A percentile compares a stretch with the other conserved stretches of the same genome.
These are phyloP conservation scores for Drosophila pseudoananassae DNA, from an alignment of 1,140 invertebrate genomes.

Conservation along the genomic window DNA sequence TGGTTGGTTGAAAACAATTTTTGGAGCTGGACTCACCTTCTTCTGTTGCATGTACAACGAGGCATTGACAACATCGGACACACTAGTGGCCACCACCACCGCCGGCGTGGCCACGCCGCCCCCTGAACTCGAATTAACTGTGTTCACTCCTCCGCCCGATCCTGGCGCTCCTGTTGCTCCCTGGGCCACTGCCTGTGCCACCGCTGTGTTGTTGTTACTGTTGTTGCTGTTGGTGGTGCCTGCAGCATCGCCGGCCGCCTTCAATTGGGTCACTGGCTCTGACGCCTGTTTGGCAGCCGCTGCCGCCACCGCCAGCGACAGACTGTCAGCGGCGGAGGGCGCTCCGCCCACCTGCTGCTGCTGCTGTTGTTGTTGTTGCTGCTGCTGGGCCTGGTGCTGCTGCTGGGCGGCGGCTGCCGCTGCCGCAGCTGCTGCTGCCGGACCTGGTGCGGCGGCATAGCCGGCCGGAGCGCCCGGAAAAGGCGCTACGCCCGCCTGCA, in stretches of 20 bases:
- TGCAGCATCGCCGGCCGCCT: conserved; percentile 76
- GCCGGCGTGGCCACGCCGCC: conserved; percentile 49
- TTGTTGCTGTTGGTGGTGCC: conserved; percentile 33
- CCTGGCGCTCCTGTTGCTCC: conserved; percentile 27
- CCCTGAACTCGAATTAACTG: conserved; percentile 28
- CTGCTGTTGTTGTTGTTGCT: conserved; percentile 84
- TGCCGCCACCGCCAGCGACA: conserved; percentile 87
- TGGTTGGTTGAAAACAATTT: conserved; percentile 12
- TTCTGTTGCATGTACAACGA: conserved; percentile 82
- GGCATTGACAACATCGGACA: conserved; percentile 80
- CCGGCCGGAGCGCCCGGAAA: conserved; percentile 91
- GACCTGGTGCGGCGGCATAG: conserved; percentile 88
- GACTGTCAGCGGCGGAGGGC: conserved; percentile 84
- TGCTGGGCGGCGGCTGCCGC: conserved; percentile 87
- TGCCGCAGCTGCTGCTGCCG: conserved; percentile 87
- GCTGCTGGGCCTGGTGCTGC: conserved; percentile 71
- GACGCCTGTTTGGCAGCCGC: conserved; percentile 84
- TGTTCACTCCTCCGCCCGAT: conserved; percentile 31
- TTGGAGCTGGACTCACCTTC: conserved; percentile 69
- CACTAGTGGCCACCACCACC: conserved; percentile 84
- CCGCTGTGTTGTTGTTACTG: conserved; percentile 42
- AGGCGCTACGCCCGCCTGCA: conserved; percentile 95
- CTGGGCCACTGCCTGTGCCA: conserved; percentile 11
- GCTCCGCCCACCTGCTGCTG: conserved; percentile 84
- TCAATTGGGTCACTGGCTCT: conserved; percentile 86